These are phyloP conservation scores for Crossocerus cetratus DNA, from an alignment of 2,888 invertebrate species.

Conservation along the genomic window DNA sequence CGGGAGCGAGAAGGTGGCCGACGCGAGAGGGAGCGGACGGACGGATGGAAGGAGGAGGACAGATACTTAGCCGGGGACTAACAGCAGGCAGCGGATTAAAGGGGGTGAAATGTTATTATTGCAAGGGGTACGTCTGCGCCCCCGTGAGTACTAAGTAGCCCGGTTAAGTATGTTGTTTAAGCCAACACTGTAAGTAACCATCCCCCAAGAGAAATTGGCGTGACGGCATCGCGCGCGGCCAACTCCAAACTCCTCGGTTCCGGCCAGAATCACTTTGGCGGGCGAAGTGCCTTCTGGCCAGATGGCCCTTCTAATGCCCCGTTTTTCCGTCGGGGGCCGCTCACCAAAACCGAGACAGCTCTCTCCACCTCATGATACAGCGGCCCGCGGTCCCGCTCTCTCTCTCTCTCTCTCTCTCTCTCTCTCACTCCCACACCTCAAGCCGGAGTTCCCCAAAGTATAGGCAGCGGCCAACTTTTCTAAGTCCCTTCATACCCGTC, in stretches of 20 bases:
- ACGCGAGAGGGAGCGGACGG: not conserved
- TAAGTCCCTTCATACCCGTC: not conserved
- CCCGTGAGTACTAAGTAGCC: slow-evolving; percentile 73
- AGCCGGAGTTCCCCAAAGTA: slow-evolving; percentile 29
- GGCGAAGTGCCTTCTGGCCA: slow-evolving; percentile 45
- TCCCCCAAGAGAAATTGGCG: slow-evolving; percentile 69
- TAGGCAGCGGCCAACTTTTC: slow-evolving; percentile 23
- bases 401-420: too few species aligned
- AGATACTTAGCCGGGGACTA: slow-evolving; percentile 74
- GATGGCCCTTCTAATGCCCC: slow-evolving; percentile 49
- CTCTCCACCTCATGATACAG: slow-evolving; percentile 45
- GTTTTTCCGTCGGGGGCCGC: slow-evolving; percentile 30
- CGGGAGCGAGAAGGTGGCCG: slow-evolving; percentile 33
- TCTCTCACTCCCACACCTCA: too few species aligned
- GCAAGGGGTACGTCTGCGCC: slow-evolving; percentile 73
- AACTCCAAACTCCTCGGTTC: slow-evolving; percentile 50
- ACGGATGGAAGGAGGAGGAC: slow-evolving; percentile 54
- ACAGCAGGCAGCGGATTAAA: slow-evolving; percentile 73
- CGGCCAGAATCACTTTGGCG: slow-evolving; percentile 53
- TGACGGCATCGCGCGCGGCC: slow-evolving; percentile 58
- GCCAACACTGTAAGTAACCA: slow-evolving; percentile 75
- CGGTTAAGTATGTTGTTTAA: slow-evolving; percentile 77
- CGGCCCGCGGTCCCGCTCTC: slow-evolving; percentile 11
- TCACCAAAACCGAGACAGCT: slow-evolving; percentile 32
- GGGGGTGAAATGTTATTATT: slow-evolving; percentile 76